Evolutionary conservation across 30 jellyfish, hydroid and myxozoan genomes (phyloP), one percentile per base, ranked within the genome.

Genomic region (Pelagia noctiluca): DNA sequence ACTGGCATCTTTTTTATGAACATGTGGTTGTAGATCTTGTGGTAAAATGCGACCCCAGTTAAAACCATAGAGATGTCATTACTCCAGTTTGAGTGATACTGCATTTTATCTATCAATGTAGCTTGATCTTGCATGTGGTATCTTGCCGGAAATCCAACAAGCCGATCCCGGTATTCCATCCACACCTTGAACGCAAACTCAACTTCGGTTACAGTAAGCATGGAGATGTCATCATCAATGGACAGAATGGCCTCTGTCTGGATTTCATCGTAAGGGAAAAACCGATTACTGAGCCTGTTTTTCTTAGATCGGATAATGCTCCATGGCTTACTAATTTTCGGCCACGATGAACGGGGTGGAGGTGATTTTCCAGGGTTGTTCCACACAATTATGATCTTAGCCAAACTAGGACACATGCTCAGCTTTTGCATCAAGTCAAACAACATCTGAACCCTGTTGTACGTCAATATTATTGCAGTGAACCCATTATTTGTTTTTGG

Each of bases 31-130:
- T 93, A 93, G 50, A 93, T 82, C 92, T 93, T 87, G 60, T 93
- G 98, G 49, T 93, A 83, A 63, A 93, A 93, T 11, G 98, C 97
- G 76, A 92, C 97, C 28, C 98, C 98, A 34, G 98, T 93, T 23
- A 93, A 76, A 18, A 93, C 98, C 98, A 93, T 93, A 0, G 98
- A 93, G 0, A 93, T 78, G 46, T 87, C 96, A 61, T 93, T 93
- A 71, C 74, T 70, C 98, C 98, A 93, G 50, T 80, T 95, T n/a
- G 98, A 93, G 35, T 93, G 96, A 50, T 93, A 93, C 75, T 75
- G 84, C 32, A 38, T 23, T 25, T 18, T 50, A 49, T 32, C 92
- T 30, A 61, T 62, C 10, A 90, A 63, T 57, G 68, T 62, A 11
- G 90, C 18, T 5, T 65, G 53, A 4, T 25, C 12, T 30, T 52